Base-by-base conservation (phyloP, 2,888 invertebrate species). In the Quadriops clusia region DNA sequence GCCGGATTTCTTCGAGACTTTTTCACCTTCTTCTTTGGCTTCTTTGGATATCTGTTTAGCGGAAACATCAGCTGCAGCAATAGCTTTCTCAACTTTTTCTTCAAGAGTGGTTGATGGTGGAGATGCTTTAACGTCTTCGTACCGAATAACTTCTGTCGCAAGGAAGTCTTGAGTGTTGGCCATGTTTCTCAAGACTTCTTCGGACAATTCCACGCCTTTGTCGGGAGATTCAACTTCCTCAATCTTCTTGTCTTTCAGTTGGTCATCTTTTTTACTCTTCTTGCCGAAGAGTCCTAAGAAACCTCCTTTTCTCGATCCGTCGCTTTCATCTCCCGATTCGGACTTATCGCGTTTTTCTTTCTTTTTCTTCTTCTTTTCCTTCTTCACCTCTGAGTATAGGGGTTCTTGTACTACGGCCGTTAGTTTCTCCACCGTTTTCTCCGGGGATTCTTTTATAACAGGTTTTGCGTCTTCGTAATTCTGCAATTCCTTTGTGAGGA, bases 281-380 rank as follows among this genome's bases (percentile, higher is more conserved):
- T 44, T 44, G 8, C 40, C 40, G 17, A 44, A 45, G 9, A 45
- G 23, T 18, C 42, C 40, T 28, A 46, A 44, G 10, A 46, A 32
- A 9, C 45, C 43, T 26, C 40, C 29, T 26, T 42, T 46, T 34
- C 41, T 36, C 8, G 30, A 25, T n/a, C n/a, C n/a, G 32, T 38
- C 40, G 11, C 38, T 32, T 29, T 46, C 41, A 23, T 45, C 42
- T 14, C 36, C 37, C 3, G 36, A 32, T 27, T 37, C 37, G 13
- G 31, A 30, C 3, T 30, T 33, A 17, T 28, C 28, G 23, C 27
- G 20, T 25, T 32, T 31, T 14, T 32, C 30, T 28, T 23, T 27
- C 5, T 17, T 28, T n/a, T n/a, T 22, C 32, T 16, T 21, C 13
- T 14, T 32, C 22, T 12, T 14, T 5, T 6, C 28, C 27, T 16